Base-by-base conservation (phyloP, 1,140 invertebrate species). In the Meloidogyne floridensis region DNA sequence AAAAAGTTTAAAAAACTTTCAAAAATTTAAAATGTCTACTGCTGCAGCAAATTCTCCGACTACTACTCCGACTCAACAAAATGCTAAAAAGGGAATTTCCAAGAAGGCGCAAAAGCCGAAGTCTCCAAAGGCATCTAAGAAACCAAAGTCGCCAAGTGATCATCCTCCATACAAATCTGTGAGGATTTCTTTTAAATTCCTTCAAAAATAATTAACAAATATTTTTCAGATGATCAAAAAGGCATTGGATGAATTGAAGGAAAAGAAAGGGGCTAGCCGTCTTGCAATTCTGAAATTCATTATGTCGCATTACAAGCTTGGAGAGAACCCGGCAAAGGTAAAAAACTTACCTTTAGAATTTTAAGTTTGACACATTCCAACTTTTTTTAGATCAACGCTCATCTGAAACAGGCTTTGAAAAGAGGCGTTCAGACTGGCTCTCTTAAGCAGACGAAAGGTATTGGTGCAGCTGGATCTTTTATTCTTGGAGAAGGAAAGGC, bases 211-310 rank as follows among this genome's bases (percentile, higher is more conserved):
- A 32, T 32, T 32, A 32, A 32, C 32, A 32, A 75, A 10, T 75
- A 47, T 32, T 71, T 7, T 42, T 56, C 7, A 54, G 15, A 82
- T 82, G 81, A 77, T 82, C 80, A 81, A 71, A 42, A 82, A 72
- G 43, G 81, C 81, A 6, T n/a, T 82, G 32, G 47, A 54, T 59
- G 56, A 73, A n/a, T 84, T 84, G 32, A 72, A 86, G 70, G 85
- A 86, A 11, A 75, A 83, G n/a, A 86, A 86, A 42, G 85, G 85
- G 42, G 87, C 89, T 1, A 90, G 90, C 7, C 83, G 89, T 73
- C 85, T 87, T 73, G 90, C 89, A 13, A 89, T 91, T 53, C 75
- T 90, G 3, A 90, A 90, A 74, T 90, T 90, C 85, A 89, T 91
- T 74, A 47, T 86, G 59, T 81, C 86, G 18, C 90, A 90, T 85